These are phyloP conservation scores for Discoglossus pictus DNA, from an alignment of 2,797 vertebrate genomes.

Conservation along the genomic window DNA sequence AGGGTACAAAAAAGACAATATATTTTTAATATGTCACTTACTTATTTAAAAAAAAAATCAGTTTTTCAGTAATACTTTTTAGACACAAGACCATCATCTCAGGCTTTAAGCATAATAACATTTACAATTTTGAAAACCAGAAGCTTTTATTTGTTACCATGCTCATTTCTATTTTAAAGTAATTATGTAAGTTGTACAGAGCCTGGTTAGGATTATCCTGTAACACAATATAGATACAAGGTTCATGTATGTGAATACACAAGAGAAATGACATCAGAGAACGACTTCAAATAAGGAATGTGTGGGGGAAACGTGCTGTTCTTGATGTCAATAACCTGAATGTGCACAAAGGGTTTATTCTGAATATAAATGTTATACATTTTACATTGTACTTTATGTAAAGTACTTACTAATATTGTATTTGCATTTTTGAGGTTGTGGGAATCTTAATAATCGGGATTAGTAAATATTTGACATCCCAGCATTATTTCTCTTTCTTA, in stretches of 20 bases:
- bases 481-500: not conserved
- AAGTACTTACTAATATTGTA: slow-evolving; percentile 6
- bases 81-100: too few species aligned
- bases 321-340: not conserved
- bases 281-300: too few species aligned
- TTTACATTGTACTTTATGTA: slow-evolving; percentile 8
- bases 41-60: too few species aligned
- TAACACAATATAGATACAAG: not conserved
- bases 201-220: slow-evolving; percentile 11
- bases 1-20: too few species aligned
- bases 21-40: too few species aligned
- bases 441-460: not conserved
- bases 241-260: not conserved
- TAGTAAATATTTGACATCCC: slow-evolving; percentile 25
- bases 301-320: not conserved
- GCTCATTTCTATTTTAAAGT: slow-evolving; percentile 43
- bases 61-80: too few species aligned
- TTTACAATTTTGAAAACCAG: too few species aligned
- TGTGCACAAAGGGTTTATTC: not conserved
- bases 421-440: slow-evolving; percentile 5
- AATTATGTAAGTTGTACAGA: slow-evolving; percentile 40
- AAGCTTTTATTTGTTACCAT: slow-evolving; percentile 32
- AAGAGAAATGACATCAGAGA: too few species aligned
- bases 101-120: too few species aligned
- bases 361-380: slow-evolving; percentile 10